Evolutionary conservation across 1,140 invertebrate genomes (phyloP), one percentile per base, ranked within the genome.

Genomic region (Drosophila leontia): DNA sequence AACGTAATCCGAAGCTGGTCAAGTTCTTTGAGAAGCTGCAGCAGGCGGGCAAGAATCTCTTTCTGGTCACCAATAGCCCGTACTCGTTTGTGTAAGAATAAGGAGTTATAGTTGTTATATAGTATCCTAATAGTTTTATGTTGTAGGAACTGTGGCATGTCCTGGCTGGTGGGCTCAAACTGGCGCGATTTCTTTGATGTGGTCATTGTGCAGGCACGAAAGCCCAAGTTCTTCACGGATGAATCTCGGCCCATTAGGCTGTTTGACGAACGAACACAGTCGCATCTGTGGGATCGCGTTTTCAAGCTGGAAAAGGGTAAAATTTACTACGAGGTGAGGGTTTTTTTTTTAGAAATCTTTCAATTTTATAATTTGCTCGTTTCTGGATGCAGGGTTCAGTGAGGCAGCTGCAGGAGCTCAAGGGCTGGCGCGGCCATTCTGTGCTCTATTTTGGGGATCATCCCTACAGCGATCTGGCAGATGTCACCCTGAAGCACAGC

Each of bases 391-490:
- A 98, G 97, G 98, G 98, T 7, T 99, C 98, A 34, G 96, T 99
- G 9, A 96, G 96, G 86, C 96, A 98, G 86, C 93, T 99, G 37
- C 97, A 98, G 92, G 96, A 98, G 48, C 94, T 99, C 87, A 99
- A 98, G 7, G 97, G 97, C 0, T 99, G 98, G 98, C 94, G 95
- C 59, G 98, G 98, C 0, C 96, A 97, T 80, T 96, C 97, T 78
- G 98, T 99, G 12, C 93, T 99, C 8, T 99, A 99, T 93, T 99
- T 99, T 94, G 99, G 98, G 1, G 98, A 99, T 94, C 98, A 99
- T 94, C 98, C 99, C 0, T 99, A 99, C 93, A 98, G 96, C 91
- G 99, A 99, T 94, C 94, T 99, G 60, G 98, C 98, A 5, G 98
- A 99, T 94, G 97, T 98, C 5, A 99, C 98, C 1, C 93, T 99